These are phyloP conservation scores for Vanessa cardui DNA, from an alignment of 2,888 invertebrate species.

Conservation along the genomic window DNA sequence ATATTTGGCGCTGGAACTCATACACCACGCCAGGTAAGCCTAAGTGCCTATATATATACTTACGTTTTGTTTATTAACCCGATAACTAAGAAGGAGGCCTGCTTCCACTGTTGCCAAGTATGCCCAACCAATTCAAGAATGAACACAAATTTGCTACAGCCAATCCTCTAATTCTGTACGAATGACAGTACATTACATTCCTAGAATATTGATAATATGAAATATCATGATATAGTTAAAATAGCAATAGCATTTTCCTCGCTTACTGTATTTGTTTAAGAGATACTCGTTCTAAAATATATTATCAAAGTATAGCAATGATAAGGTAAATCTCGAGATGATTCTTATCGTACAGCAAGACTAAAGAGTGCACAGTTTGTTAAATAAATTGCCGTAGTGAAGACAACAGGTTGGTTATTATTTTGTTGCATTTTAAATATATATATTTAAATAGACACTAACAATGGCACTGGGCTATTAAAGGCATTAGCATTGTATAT, in stretches of 20 bases:
- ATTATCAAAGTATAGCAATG: constrained; percentile 38
- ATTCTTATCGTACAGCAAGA: constrained; percentile 57
- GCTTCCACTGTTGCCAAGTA: too few relatives aligned
- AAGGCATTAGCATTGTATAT: not conserved
- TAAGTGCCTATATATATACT: too few relatives aligned
- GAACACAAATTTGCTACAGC: too few relatives aligned
- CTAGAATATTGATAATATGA: too few relatives aligned
- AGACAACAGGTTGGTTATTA: constrained; percentile 55
- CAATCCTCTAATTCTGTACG: too few relatives aligned
- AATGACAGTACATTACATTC: too few relatives aligned
- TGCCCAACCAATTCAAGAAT: too few relatives aligned
- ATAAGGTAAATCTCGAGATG: constrained; percentile 68
- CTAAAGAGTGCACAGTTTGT: constrained; percentile 47
- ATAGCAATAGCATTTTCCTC: not conserved
- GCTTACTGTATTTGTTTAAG: constrained; percentile 8
- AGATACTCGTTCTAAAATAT: constrained; percentile 15
- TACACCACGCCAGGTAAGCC: too few relatives aligned
- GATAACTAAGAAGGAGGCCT: too few relatives aligned
- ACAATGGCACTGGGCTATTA: not conserved
- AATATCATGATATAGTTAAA: not conserved
- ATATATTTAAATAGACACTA: not conserved
- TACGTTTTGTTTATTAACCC: too few relatives aligned
- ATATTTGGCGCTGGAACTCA: too few relatives aligned
- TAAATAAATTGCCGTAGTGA: constrained; percentile 50
- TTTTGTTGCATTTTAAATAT: constrained; percentile 10